Percentiles rank a stretch among this genome's conserved stretches.
Evolutionary conservation across 2,113 vertebrate species (phyloP).

Genomic region (Scortum barcoo): DNA sequence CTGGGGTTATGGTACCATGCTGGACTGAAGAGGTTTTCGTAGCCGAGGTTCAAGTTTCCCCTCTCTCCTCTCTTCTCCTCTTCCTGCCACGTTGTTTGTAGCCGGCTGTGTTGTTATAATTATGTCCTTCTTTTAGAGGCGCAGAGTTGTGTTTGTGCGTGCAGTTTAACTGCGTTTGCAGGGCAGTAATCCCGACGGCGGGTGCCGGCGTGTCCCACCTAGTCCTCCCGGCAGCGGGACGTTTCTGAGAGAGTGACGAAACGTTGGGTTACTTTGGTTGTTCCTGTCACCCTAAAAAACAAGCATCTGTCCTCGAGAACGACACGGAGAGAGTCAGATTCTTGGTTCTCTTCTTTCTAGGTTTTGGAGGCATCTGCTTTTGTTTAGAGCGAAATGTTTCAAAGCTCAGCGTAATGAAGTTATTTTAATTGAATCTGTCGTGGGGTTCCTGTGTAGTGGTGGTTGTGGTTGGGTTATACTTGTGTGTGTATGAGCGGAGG

Average conservation of each 20-base stretch:
- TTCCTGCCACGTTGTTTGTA: constrained; percentile 46
- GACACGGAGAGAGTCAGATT: not conserved
- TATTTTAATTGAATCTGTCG: constrained; percentile 66
- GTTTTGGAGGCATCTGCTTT: constrained; percentile 57
- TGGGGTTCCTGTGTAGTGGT: constrained; percentile 45
- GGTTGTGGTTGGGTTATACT: constrained; percentile 29
- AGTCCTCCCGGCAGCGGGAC: constrained; percentile 36
- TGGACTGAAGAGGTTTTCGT: constrained; percentile 16
- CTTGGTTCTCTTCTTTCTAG: not conserved
- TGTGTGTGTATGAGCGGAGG: constrained; percentile 24
- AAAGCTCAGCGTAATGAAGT: constrained; percentile 61
- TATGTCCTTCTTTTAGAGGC: constrained; percentile 42
- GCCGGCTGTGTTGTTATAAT: constrained; percentile 49
- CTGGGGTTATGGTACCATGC: constrained; percentile 43
- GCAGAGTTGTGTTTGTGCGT: constrained; percentile 23
- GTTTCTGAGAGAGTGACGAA: constrained; percentile 38
- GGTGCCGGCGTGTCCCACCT: constrained; percentile 44
- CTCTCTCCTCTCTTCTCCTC: not conserved
- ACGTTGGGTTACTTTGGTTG: constrained; percentile 30
- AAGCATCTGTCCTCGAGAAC: not conserved
- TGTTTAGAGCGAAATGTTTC: constrained; percentile 65
- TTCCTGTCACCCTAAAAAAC: constrained; percentile 14
- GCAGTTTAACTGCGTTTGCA: constrained; percentile 13
- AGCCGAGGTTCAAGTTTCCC: not conserved
- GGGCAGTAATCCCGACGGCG: constrained; percentile 47